phyloP scores from a whole-genome alignment of 1,140 invertebrate genomes.

The Stegodyphus mimosarum region DNA sequence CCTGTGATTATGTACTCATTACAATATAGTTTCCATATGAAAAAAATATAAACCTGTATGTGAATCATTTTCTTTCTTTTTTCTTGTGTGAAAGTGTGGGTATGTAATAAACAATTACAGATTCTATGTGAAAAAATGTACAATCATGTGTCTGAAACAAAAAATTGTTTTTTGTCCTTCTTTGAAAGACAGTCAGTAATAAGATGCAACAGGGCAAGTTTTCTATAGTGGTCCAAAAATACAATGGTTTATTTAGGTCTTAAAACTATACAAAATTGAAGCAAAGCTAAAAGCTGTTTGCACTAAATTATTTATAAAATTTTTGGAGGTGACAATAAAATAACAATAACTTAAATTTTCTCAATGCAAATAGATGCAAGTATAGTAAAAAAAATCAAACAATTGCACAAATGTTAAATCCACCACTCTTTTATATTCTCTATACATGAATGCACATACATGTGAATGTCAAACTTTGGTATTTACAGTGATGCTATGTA shows the following conservation, averaged over 20 bases:
- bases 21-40: too few relatives aligned
- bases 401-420: slow-evolving; percentile 61
- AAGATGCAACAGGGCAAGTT: neutral
- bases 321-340: slow-evolving; percentile 60
- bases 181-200: too few relatives aligned
- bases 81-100: too few relatives aligned
- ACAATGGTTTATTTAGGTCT: slow-evolving; percentile 59
- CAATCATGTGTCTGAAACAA: too few relatives aligned
- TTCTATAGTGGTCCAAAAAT: slow-evolving; percentile 59
- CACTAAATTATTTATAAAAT: slow-evolving; percentile 57
- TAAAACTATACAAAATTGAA: slow-evolving; percentile 61
- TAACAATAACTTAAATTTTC: slow-evolving; percentile 58
- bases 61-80: too few relatives aligned
- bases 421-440: slow-evolving; percentile 62
- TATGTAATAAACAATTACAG: too few relatives aligned
- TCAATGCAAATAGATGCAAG: slow-evolving; percentile 47
- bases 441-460: slow-evolving; percentile 62
- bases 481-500: slow-evolving; percentile 61
- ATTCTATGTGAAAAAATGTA: too few relatives aligned
- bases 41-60: too few relatives aligned
- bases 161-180: too few relatives aligned
- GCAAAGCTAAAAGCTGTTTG: slow-evolving; percentile 53
- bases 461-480: slow-evolving; percentile 62
- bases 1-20: too few relatives aligned
- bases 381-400: slow-evolving; percentile 56